A percentile compares a stretch with the other conserved stretches of the same genome.
Conservation (phyloP, 53 echinoderm and acorn worm genomes). For the Glandiceps talaboti region DNA sequence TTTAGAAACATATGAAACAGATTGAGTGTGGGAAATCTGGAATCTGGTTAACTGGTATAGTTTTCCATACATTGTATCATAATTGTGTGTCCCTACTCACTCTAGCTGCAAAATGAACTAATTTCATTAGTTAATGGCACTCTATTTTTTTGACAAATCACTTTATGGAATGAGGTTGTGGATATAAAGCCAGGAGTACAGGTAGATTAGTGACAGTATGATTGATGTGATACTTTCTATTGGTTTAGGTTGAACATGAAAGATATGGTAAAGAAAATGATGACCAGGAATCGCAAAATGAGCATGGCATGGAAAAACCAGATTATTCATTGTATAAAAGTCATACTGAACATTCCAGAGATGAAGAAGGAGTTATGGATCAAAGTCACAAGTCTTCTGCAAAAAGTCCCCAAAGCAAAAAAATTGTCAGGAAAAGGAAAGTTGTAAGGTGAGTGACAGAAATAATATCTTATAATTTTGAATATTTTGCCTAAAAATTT, state of each 20-base stretch:
- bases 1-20: too few species aligned
- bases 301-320: not conserved
- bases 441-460: slow-evolving; percentile 55
- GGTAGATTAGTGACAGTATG: too few species aligned
- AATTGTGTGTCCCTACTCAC: too few species aligned
- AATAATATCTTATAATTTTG: not conserved
- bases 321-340: not conserved
- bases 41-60: too few species aligned
- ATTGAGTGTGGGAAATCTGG: too few species aligned
- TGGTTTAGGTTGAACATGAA: not conserved
- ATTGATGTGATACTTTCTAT: not conserved
- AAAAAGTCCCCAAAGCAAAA: slow-evolving; percentile 1
- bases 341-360: not conserved
- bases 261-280: slow-evolving; percentile 8
- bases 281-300: not conserved
- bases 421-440: slow-evolving; percentile 63
- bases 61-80: too few species aligned
- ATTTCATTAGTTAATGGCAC: too few species aligned
- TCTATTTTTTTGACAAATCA: too few species aligned
- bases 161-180: too few species aligned
- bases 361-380: not conserved
- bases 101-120: too few species aligned
- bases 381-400: not conserved
- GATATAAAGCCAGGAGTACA: too few species aligned
- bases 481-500: not conserved